A percentile compares a stretch with the other conserved stretches of the same genome.
Evolutionary conservation across 1,140 invertebrate species (phyloP).

Genomic region (Camponotus vicinus): DNA sequence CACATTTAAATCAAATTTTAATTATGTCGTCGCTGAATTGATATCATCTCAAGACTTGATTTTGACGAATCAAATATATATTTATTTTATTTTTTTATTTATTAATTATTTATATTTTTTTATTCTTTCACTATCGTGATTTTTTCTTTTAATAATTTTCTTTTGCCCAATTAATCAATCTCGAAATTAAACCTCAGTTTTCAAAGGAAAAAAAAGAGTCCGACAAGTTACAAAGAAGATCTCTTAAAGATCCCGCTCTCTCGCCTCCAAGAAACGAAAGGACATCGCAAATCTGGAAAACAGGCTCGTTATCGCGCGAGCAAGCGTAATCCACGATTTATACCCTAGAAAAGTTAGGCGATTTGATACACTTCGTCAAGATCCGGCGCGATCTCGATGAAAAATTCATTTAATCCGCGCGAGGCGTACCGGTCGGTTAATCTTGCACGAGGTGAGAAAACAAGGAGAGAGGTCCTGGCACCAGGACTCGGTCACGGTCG

Average conservation of each 20-base stretch:
- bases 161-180: too few relatives aligned
- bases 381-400: conserved; percentile 31
- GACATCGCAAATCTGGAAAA: not conserved
- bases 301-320: conserved; percentile 16
- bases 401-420: conserved; percentile 57
- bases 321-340: conserved; percentile 37
- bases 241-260: not conserved
- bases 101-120: too few relatives aligned
- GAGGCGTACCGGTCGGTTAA: conserved; percentile 57
- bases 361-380: conserved; percentile 55
- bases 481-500: conserved; percentile 36
- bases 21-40: not conserved
- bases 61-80: not conserved
- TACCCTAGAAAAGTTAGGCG: conserved; percentile 25
- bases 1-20: not conserved
- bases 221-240: not conserved
- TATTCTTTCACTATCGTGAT: too few relatives aligned
- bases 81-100: too few relatives aligned
- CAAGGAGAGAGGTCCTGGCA: conserved; percentile 42
- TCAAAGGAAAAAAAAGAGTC: not conserved
- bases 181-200: not conserved
- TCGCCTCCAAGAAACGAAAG: not conserved
- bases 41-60: not conserved
- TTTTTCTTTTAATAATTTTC: too few relatives aligned
- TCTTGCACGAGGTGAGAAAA: conserved; percentile 64